Evolutionary conservation across 2,113 vertebrate genomes (phyloP).

Genomic region (Oostethus manadensis): DNA sequence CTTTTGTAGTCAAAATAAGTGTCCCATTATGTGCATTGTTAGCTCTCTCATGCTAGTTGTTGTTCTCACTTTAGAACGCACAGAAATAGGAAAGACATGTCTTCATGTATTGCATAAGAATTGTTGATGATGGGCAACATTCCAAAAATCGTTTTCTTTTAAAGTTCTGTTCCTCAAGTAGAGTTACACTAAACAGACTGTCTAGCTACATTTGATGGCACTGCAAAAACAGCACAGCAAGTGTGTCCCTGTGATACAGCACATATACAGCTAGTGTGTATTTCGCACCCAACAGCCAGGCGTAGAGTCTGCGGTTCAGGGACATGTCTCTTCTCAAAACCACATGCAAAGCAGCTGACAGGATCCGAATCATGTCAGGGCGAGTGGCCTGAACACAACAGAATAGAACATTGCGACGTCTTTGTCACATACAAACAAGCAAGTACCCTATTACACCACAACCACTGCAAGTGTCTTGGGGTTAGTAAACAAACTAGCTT

Average conservation of each 20-base stretch:
- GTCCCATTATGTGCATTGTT: no score
- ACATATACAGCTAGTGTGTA: slow-evolving; percentile 16
- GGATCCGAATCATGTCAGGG: slow-evolving; percentile 94
- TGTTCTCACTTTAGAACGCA: no score
- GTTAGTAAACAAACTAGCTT: slow-evolving; percentile 9
- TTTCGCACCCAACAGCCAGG: slow-evolving; percentile 91
- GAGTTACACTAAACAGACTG: background rate
- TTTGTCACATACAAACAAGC: background rate
- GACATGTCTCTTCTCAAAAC: slow-evolving; percentile 98
- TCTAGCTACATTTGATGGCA: background rate
- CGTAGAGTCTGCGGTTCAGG: slow-evolving; percentile 94
- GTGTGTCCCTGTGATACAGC: slow-evolving; percentile 4
- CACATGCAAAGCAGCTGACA: slow-evolving; percentile 95
- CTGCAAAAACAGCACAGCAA: background rate
- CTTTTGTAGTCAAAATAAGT: no score
- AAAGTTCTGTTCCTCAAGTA: background rate
- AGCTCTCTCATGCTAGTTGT: no score
- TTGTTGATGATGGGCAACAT: no score
- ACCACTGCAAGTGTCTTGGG: slow-evolving; percentile 9
- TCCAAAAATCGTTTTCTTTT: no score
- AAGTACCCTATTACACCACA: background rate
- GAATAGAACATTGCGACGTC: slow-evolving; percentile 14
- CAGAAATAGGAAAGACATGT: no score
- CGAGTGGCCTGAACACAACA: slow-evolving; percentile 82
- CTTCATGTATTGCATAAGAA: no score